phyloP scores from a whole-genome alignment of 2,113 vertebrate species.

The human (Homo sapiens) region GRCh38 chr7:107159501-107160000 shows the following conservation, averaged over 20 bases:
- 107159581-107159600: constrained; percentile 82
- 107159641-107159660: constrained; percentile 87
- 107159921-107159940: constrained; percentile 74
- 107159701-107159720: constrained; percentile 79
- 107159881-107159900: constrained; percentile 80
- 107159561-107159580: constrained; percentile 92
- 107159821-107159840: constrained; percentile 80
- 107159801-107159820: constrained; percentile 79
- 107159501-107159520: constrained; percentile 99
- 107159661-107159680: constrained; percentile 89
- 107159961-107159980: constrained; percentile 71
- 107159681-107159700: constrained; percentile 79
- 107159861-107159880: constrained; percentile 82
- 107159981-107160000: constrained; percentile 70
- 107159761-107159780: constrained; percentile 79
- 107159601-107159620: constrained; percentile 80
- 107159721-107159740: constrained; percentile 79
- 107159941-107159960: constrained; percentile 77
- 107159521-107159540: constrained; percentile 96
- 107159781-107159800: constrained; percentile 53
- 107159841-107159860: constrained; percentile 84
- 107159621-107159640: constrained; percentile 88
- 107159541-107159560: constrained; percentile 97
- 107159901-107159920: constrained; percentile 75
- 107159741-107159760: constrained; percentile 72